Percentiles rank a stretch among this genome's conserved stretches.
Evolutionary conservation across 2,113 vertebrate species (phyloP).

Genomic region (Dendropsophus ebraccatus): DNA sequence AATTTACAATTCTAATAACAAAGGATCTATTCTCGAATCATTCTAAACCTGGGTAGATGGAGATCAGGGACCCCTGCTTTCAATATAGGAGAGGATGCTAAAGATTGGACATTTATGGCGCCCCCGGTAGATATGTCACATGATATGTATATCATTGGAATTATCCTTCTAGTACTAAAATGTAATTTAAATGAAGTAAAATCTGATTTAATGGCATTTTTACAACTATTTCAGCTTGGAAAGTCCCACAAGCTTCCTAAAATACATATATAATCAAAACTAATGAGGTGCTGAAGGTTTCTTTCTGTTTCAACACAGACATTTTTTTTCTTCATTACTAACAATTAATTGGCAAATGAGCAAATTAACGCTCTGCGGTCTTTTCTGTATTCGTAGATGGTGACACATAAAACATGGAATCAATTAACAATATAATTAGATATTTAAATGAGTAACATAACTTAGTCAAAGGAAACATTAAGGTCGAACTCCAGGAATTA

Average conservation of each 20-base stretch:
- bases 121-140: no score
- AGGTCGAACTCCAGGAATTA: not conserved
- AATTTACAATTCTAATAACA: no score
- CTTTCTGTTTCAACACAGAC: not conserved
- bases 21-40: no score
- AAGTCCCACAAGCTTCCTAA: not conserved
- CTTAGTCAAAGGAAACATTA: not conserved
- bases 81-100: no score
- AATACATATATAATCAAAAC: not conserved
- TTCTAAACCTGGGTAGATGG: no score
- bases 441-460: slow-evolving; percentile 2
- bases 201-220: not conserved
- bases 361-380: not conserved
- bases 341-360: slow-evolving; percentile 5
- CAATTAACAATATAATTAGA: slow-evolving; percentile 5
- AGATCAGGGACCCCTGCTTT: no score
- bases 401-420: not conserved
- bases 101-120: no score
- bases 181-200: not conserved
- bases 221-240: not conserved
- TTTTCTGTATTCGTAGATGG: not conserved
- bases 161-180: no score
- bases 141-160: no score
- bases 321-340: slow-evolving; percentile 7
- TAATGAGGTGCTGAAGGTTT: not conserved